Base-by-base conservation (phyloP, 2,888 invertebrate species). In the Xestia rhomboidea region DNA sequence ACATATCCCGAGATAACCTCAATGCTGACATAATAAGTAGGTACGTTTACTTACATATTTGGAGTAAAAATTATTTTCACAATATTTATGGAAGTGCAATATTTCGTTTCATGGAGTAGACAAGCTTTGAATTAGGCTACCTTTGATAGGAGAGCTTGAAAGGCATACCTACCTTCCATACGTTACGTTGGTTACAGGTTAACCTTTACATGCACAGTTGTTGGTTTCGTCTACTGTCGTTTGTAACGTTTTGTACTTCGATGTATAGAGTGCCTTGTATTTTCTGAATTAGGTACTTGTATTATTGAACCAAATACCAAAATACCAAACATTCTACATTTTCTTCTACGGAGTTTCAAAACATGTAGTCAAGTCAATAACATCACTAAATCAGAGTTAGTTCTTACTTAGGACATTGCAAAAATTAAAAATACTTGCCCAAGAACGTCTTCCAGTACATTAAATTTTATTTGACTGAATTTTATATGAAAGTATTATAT, bases 1-100 rank as follows among this genome's bases (percentile, higher is more conserved):
- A 74, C 82, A 85, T 87, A 85, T 81, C 60, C 21, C 62, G 75
- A 73, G 72, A 60, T 82, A 78, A 64, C 51, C 62, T 70, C 38
- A 69, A 77, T 77, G 49, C 67, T 63, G 27, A 69, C 30, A 67
- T 64, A 67, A 69, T 81, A 62, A 63, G 71, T 75, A 62, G 57
- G 71, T 75, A 70, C 8, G 6, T 13, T 67, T 74, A 44, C 1
- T 0, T 15, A 24, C 10, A 4, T 44, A 62, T 68, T 18, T 62
- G 15, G 30, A 18, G 2, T 18, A n/a, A 24, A 38, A 27, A 21
- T 24, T 1, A 0, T 27, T 64, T 73, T 66, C 5, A 27, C 10
- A 34, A 44, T n/a, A 54, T 34, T 24, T 75, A 46, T 34, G 18
- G 24, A 1, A 27, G 30, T 68, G 30, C n/a, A 67, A 30, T 34